These are phyloP conservation scores for Picathartes gymnocephalus DNA, from an alignment of 2,113 vertebrate genomes.

Conservation along the genomic window DNA sequence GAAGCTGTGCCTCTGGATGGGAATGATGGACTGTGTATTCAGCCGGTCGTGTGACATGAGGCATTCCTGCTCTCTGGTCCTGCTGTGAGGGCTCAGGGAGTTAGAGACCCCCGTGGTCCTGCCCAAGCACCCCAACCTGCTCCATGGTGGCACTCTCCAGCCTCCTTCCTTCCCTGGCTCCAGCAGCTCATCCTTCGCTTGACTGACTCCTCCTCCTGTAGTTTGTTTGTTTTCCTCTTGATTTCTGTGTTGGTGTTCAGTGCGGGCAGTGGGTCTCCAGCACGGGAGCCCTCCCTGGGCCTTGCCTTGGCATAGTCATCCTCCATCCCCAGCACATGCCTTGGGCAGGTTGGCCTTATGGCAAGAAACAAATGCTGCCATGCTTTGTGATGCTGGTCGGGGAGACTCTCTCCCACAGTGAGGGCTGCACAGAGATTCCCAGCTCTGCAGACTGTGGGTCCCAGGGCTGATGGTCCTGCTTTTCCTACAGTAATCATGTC, in stretches of 20 bases:
- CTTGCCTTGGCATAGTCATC: fast-evolving
- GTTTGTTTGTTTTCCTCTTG: background rate
- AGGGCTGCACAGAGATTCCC: background rate
- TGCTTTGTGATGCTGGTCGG: fast-evolving
- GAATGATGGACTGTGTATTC: background rate
- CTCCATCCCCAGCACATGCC: fast-evolving
- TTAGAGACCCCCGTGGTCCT: background rate
- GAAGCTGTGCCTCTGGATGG: background rate
- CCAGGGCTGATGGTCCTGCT: background rate
- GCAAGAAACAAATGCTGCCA: background rate
- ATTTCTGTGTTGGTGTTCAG: background rate
- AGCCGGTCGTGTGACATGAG: fast-evolving
- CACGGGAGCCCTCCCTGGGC: background rate
- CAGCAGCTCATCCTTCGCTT: background rate
- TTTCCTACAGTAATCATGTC: background rate
- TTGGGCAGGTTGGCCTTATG: fast-evolving
- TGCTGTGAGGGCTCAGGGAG: background rate
- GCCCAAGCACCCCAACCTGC: background rate
- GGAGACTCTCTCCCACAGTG: background rate
- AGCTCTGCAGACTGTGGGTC: background rate
- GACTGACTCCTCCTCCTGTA: background rate
- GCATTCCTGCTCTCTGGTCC: background rate
- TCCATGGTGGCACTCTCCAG: too few species aligned
- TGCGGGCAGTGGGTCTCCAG: background rate
- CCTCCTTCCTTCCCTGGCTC: background rate